Evolutionary conservation across 2,888 invertebrate genomes (phyloP), one percentile per base, ranked within the genome.

Genomic region (Merodon equestris): DNA sequence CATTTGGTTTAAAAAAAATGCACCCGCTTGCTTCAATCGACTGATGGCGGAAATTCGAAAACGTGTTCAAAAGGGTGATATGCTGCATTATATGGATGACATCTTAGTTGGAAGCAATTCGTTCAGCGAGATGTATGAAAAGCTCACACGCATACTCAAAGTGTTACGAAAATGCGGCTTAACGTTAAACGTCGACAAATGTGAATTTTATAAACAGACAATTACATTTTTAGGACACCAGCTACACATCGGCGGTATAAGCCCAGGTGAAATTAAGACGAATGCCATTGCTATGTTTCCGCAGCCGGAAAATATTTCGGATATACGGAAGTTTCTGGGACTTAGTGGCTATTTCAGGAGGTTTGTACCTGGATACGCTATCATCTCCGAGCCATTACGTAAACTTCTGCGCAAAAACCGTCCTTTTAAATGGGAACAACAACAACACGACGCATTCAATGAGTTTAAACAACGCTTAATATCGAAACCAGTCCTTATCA

Each of bases 291-390:
- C 40, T 27, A 14, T 12, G 9, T 61, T 61, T 34, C 51, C 40
- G 4, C 19, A 19, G 15, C 60, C 50, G 14, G 19, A 12, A 17
- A 18, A 61, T 34, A 10, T 40, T 14, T 50, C 36, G 5, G 14
- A 61, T 10, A 40, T 61, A 12, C 38, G 38, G 12, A 38, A 42
- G 9, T 61, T 61, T 18, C 34, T 61, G 7, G 61, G 61, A 12
- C 27, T 45, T 10, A 19, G 34, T 10, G 58, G 47, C 0, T 58
- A 36, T 17, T 58, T 57, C 15, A 36, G 60, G 27, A 15, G 19
- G 9, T 60, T 60, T n/a, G 48, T 60, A 9, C 19, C 18, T 0
- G 38, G 15, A 1, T 60, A 44, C 5, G 13, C 44, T 5, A 14
- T 12, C 12, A 12, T 53, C 17, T 15, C 38, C n/a, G 12, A 27